Percentiles rank a stretch among this genome's conserved stretches.
Evolutionary conservation across 2,113 vertebrate species (phyloP).

Genomic region (Malaclemys terrapin): DNA sequence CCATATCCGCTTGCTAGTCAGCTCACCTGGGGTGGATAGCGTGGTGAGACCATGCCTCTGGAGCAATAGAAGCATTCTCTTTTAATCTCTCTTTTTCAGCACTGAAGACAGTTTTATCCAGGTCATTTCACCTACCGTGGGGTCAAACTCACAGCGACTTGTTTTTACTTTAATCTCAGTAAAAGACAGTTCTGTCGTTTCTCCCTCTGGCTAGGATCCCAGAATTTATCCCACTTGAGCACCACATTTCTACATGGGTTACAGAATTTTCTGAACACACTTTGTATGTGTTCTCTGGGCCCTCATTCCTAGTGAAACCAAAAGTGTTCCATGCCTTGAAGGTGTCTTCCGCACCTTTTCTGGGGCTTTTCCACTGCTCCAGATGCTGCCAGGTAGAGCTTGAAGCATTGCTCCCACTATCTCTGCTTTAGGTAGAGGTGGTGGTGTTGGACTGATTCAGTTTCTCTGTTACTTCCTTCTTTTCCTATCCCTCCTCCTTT

Average conservation of each 20-base stretch:
- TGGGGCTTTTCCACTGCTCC: not conserved
- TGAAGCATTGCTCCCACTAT: slow-evolving; percentile 4
- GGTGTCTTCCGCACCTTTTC: not conserved
- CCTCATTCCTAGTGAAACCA: not conserved
- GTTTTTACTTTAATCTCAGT: slow-evolving; percentile 33
- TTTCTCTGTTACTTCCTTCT: not conserved
- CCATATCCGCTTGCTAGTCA: not conserved
- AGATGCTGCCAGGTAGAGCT: not conserved
- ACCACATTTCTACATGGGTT: not conserved
- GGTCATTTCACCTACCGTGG: not conserved
- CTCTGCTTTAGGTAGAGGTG: not conserved
- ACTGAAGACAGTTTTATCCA: not conserved
- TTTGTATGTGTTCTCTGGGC: not conserved
- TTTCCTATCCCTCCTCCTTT: not conserved
- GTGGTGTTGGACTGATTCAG: not conserved
- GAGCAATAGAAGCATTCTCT: not conserved
- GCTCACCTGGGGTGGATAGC: not conserved
- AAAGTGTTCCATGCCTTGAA: slow-evolving; percentile 48
- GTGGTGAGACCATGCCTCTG: not conserved
- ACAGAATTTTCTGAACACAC: not conserved
- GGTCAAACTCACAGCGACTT: not conserved
- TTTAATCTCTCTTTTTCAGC: not conserved
- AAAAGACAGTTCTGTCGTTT: slow-evolving; percentile 25
- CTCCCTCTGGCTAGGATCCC: not conserved
- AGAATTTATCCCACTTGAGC: not conserved